Percentiles rank a stretch among this genome's conserved stretches.
Conservation (phyloP, 2,888 invertebrate genomes). For the Drosophila barbarae region DNA sequence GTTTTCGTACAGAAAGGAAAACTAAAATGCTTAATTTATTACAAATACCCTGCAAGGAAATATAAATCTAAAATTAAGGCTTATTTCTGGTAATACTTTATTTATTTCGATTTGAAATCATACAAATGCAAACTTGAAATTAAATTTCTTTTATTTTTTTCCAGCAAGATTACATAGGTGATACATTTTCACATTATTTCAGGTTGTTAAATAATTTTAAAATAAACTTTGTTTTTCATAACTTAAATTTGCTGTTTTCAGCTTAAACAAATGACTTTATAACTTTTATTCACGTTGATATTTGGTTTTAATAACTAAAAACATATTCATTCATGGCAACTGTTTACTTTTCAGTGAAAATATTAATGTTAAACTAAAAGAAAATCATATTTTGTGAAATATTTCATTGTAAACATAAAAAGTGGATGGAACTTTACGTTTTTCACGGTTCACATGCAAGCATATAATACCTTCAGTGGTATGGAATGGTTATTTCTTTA, state of each 20-base stretch:
- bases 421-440: background rate
- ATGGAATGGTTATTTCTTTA: background rate
- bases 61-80: too few species aligned
- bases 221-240: background rate
- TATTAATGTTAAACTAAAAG: background rate
- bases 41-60: too few species aligned
- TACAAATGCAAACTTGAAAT: background rate
- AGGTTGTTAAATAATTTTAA: background rate
- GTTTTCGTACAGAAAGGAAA: too few species aligned
- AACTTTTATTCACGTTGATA: background rate
- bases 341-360: background rate
- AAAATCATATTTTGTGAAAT: too few species aligned
- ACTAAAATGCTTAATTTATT: too few species aligned
- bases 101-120: too few species aligned
- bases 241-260: background rate
- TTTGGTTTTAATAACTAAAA: background rate
- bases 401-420: background rate
- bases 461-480: conserved; percentile 1
- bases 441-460: background rate
- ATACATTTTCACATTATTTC: background rate
- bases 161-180: too few species aligned
- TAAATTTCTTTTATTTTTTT: background rate
- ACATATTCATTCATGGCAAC: background rate
- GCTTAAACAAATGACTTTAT: background rate
- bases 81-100: too few species aligned